These are phyloP conservation scores for Micromesistius poutassou DNA, from an alignment of 2,797 vertebrate genomes.

Conservation along the genomic window DNA sequence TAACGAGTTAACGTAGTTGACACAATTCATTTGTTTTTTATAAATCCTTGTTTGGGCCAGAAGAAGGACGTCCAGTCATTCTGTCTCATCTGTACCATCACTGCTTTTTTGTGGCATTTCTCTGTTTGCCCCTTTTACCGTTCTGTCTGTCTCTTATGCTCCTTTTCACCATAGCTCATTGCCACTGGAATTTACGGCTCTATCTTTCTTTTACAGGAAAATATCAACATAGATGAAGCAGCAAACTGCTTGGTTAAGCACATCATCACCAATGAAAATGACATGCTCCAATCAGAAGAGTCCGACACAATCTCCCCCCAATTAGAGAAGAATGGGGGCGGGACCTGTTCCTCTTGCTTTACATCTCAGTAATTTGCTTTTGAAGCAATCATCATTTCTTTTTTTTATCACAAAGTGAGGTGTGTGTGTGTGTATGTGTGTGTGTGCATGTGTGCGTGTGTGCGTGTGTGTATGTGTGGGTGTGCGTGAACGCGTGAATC, in stretches of 20 bases:
- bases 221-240: constrained; percentile 97
- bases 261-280: constrained; percentile 91
- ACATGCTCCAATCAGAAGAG: constrained; percentile 82
- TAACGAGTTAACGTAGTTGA: constrained; percentile 13
- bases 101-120: no score
- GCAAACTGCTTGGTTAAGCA: constrained; percentile 95
- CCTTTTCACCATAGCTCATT: not conserved
- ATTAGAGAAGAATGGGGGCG: constrained; percentile 78
- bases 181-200: not conserved
- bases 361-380: constrained; percentile 75
- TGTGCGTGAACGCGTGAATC: not conserved
- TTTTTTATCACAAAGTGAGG: not conserved
- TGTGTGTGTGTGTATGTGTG: constrained; percentile 3
- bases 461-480: not conserved
- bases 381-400: not conserved
- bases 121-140: no score
- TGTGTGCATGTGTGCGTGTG: constrained; percentile 3
- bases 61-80: not conserved
- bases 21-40: constrained; percentile 8
- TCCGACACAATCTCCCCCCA: constrained; percentile 86
- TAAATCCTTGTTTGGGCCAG: not conserved
- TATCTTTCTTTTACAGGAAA: constrained; percentile 75
- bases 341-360: constrained; percentile 88
- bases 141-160: not conserved
- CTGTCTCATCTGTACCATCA: not conserved